Conservation (phyloP, 2,888 invertebrate genomes). For the Agriotes lineatus region DNA sequence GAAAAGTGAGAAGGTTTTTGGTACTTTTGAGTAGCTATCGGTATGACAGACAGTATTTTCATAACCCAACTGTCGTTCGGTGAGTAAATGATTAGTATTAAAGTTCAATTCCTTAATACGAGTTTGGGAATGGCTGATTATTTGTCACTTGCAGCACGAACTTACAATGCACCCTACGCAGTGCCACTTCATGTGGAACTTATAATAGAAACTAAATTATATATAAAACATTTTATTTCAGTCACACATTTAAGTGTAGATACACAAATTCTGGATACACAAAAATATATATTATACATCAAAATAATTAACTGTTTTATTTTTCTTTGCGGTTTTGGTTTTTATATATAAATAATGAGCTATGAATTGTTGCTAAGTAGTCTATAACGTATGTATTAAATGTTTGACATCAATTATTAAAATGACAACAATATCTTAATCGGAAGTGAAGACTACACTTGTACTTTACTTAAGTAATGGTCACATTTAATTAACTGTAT, state of each 20-base stretch:
- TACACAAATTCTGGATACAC: slow-evolving; percentile 10
- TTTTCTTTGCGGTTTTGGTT: slow-evolving; percentile 7
- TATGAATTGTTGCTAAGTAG: neutral
- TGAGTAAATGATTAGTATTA: no score
- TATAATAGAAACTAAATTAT: slow-evolving; percentile 18
- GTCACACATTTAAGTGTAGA: slow-evolving; percentile 35
- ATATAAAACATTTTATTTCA: slow-evolving; percentile 41
- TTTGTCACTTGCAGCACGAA: no score
- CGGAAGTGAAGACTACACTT: neutral
- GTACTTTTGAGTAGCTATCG: no score
- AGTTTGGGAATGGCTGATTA: no score
- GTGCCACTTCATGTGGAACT: neutral
- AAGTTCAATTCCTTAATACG: no score
- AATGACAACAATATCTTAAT: slow-evolving; percentile 9
- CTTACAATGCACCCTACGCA: no score
- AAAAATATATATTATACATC: slow-evolving; percentile 7
- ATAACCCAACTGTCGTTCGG: no score
- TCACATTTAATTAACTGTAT: neutral
- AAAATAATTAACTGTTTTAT: slow-evolving; percentile 3
- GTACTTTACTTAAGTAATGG: neutral
- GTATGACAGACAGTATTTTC: no score
- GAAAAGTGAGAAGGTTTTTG: no score
- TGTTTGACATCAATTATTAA: neutral
- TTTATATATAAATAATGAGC: neutral
- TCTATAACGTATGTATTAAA: no score